These are phyloP conservation scores for Percopsis omiscomaycus DNA, from an alignment of 2,797 vertebrate species.

Conservation along the genomic window DNA sequence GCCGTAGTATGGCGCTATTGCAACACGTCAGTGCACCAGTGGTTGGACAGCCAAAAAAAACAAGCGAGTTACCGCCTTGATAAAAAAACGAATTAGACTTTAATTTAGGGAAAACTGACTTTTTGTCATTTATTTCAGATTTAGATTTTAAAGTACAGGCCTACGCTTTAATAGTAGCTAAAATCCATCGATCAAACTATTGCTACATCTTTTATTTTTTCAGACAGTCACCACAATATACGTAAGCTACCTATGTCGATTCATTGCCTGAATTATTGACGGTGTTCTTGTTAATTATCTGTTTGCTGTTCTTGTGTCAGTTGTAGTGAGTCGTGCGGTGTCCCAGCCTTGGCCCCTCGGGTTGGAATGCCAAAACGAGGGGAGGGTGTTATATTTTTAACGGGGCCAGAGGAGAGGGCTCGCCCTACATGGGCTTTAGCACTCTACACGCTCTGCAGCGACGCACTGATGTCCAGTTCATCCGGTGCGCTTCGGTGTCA, in stretches of 20 bases:
- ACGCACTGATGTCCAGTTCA: constrained; percentile 29
- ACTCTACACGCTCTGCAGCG: constrained; percentile 18
- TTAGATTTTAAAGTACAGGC: too few species aligned
- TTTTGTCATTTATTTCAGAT: too few species aligned
- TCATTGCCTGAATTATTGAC: background rate
- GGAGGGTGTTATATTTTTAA: constrained; percentile 26
- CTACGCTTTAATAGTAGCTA: too few species aligned
- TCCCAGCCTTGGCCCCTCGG: constrained; percentile 10
- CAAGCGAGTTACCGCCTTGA: too few species aligned
- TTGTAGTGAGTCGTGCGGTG: background rate
- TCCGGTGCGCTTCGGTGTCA: constrained; percentile 27
- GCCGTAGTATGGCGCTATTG: too few species aligned
- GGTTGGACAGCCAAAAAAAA: too few species aligned
- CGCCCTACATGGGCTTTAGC: constrained; percentile 44
- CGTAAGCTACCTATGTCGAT: background rate
- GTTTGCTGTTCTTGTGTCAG: background rate
- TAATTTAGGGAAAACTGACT: background rate
- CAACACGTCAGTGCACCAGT: too few species aligned
- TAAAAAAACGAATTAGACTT: too few species aligned
- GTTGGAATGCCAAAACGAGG: constrained; percentile 25
- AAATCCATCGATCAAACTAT: too few species aligned
- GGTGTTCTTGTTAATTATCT: background rate
- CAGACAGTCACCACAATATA: too few species aligned
- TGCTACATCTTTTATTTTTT: too few species aligned
- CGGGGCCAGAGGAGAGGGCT: constrained; percentile 18